Evolutionary conservation across 2,888 invertebrate genomes (phyloP).

Genomic region (Digitonthophagus gazella): DNA sequence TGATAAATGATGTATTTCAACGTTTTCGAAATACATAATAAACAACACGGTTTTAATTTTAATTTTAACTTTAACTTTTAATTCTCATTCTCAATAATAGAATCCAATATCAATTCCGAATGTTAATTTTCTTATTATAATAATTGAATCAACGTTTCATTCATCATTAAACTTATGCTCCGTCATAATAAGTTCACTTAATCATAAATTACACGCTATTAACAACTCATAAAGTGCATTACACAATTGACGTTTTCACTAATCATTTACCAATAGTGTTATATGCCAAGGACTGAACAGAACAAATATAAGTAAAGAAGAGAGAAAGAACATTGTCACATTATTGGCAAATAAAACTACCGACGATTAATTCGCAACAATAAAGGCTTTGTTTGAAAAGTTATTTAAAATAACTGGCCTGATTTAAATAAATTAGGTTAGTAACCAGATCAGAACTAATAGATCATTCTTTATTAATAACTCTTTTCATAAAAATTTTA

Average conservation of each 20-base stretch:
- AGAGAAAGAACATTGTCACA: neutral
- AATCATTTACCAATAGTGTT: neutral
- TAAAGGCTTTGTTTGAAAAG: neutral
- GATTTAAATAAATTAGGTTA: neutral
- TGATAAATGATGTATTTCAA: neutral
- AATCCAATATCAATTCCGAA: too few relatives aligned
- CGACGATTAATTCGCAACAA: neutral
- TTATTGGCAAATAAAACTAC: neutral
- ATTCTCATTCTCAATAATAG: too few relatives aligned
- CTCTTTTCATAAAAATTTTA: too few relatives aligned
- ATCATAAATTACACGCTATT: neutral
- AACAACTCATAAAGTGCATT: neutral
- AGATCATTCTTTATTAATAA: too few relatives aligned
- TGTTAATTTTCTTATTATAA: neutral
- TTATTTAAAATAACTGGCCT: neutral
- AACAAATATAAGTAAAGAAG: neutral
- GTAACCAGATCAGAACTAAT: neutral
- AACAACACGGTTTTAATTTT: too few relatives aligned
- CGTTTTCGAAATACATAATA: neutral
- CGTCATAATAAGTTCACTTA: neutral
- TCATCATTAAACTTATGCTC: neutral
- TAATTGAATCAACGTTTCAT: neutral
- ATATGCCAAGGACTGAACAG: neutral
- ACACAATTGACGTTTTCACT: neutral
- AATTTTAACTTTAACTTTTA: too few relatives aligned